phyloP scores from a whole-genome alignment of 2,797 vertebrate species.

The Cheirogaleus major region DNA sequence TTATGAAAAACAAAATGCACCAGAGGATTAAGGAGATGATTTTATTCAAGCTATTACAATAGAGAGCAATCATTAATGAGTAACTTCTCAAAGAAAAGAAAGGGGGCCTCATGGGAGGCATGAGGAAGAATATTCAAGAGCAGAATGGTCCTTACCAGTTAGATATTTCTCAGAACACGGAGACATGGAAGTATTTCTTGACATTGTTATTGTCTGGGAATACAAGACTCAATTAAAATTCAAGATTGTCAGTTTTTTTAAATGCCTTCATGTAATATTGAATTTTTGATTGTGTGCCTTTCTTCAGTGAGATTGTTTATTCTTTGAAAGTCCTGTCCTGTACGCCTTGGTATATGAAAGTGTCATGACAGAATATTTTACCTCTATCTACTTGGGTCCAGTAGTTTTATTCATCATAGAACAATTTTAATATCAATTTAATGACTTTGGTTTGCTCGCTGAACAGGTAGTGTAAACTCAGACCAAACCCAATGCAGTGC shows the following conservation, averaged over 20 bases:
- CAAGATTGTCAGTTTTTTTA: neutral
- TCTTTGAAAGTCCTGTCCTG: neutral
- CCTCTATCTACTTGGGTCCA: neutral
- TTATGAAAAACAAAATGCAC: neutral
- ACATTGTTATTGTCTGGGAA: neutral
- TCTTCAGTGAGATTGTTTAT: neutral
- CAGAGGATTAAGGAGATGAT: neutral
- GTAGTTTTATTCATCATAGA: neutral
- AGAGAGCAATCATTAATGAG: neutral
- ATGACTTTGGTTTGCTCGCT: neutral
- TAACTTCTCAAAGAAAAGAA: conserved; percentile 1
- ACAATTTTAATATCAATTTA: neutral
- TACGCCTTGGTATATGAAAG: neutral
- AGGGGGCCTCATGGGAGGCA: neutral
- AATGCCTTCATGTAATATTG: neutral
- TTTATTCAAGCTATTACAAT: neutral
- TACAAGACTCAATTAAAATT: neutral
- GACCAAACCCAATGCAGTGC: neutral
- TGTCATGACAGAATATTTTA: neutral
- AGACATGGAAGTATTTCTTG: neutral
- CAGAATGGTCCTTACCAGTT: neutral
- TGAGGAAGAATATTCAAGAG: neutral
- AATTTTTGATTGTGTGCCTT: neutral
- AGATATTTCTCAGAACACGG: neutral
- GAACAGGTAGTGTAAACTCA: neutral